Evolutionary conservation across 1,140 invertebrate genomes (phyloP).

Genomic region (Macrosteles quadrilineatus): DNA sequence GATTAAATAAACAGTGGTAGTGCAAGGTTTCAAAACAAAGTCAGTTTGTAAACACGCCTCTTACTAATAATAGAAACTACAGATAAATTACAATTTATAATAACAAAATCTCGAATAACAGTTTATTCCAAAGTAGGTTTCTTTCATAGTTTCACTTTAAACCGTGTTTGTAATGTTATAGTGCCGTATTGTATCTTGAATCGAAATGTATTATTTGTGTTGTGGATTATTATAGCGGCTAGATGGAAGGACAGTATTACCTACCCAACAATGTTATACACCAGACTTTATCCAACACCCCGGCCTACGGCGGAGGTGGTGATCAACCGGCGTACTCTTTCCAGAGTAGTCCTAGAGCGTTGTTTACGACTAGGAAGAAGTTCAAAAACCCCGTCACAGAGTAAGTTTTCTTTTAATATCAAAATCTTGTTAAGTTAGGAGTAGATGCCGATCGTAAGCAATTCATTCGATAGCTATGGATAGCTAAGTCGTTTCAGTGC

Average conservation of each 20-base stretch:
- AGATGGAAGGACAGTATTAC: conserved; percentile 21
- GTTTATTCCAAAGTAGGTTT: no score
- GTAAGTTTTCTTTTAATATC: conserved; percentile 3
- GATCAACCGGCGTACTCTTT: conserved; percentile 16
- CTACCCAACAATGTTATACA: neutral
- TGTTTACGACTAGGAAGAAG: conserved; percentile 27
- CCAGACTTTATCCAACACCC: neutral
- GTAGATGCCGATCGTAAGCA: no score
- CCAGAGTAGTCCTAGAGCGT: conserved; percentile 7
- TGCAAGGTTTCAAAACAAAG: conserved; percentile 7
- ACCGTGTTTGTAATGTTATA: no score
- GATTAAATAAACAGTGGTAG: conserved; percentile 7
- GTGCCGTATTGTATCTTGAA: no score
- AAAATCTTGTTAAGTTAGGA: neutral
- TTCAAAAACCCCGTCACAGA: conserved; percentile 16
- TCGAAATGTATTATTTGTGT: no score
- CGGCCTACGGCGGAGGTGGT: neutral
- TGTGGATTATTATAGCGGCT: no score
- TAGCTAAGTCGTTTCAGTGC: no score
- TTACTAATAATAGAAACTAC: no score
- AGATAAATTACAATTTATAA: no score
- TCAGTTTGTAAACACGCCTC: neutral
- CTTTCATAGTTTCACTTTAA: no score
- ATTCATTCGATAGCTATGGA: no score
- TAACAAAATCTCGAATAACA: no score